Conservation (phyloP, 2,797 vertebrate genomes). For the Champsocephalus esox region DNA sequence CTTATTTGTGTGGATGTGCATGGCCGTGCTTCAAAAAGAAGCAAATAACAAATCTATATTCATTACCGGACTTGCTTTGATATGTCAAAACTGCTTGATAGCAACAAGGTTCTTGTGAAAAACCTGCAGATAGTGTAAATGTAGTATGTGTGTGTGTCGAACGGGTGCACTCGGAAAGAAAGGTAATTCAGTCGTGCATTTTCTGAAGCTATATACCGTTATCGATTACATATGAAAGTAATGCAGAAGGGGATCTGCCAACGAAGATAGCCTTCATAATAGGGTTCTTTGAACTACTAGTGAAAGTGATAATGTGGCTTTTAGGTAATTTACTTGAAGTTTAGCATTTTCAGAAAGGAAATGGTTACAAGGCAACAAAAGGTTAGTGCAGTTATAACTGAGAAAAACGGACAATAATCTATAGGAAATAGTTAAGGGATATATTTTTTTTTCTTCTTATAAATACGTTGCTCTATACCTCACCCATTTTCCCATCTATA, state of each 20-base stretch:
- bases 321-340: constrained; percentile 28
- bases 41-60: constrained; percentile 79
- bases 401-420: too few species aligned
- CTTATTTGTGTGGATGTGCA: constrained; percentile 30
- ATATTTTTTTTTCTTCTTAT: too few species aligned
- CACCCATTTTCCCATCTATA: too few species aligned
- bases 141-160: background rate
- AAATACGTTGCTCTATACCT: too few species aligned
- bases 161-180: constrained; percentile 1
- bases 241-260: constrained; percentile 4
- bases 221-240: constrained; percentile 20
- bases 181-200: constrained; percentile 10
- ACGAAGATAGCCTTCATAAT: constrained; percentile 21
- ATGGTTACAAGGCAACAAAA: too few species aligned
- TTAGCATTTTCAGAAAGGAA: too few species aligned
- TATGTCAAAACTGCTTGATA: constrained; percentile 55
- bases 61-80: constrained; percentile 66
- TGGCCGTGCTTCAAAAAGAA: constrained; percentile 39
- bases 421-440: too few species aligned
- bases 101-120: constrained; percentile 39
- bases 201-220: constrained; percentile 21
- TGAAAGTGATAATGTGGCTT: background rate
- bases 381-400: too few species aligned
- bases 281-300: constrained; percentile 3
- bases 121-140: constrained; percentile 7